Evolutionary conservation across 2,888 invertebrate species (phyloP), one percentile per base, ranked within the genome.

Genomic region (Helobdella robusta): DNA sequence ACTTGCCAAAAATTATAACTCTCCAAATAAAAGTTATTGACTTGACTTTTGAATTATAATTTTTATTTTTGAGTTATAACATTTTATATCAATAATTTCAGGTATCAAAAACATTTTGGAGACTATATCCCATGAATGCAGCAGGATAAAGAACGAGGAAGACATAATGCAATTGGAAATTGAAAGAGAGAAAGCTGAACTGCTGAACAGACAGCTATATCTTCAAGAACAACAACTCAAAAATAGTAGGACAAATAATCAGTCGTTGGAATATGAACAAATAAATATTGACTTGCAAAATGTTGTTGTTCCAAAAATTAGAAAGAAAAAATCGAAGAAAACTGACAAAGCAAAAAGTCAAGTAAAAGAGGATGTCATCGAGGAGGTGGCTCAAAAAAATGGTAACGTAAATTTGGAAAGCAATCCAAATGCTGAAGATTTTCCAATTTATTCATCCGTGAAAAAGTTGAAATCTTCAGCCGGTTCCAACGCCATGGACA

Each of bases 1-100:
- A 18, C 34, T 70, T 46, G 69, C 69, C 8, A 44, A 35, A n/a
- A 35, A 63, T 46, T 72, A 72, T 67, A 68, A 72, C 60, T 52
- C 62, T 35, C 64, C 68, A 34, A 66, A 70, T 8, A 64, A 68
- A 65, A 68, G 69, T 68, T n/a, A 52, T 62, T 23, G 52, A 2
- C 2, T 23, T 4, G 1, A 2, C 20, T 4, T 50, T 50, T 50
- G 18, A 8, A 8, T 50, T 6, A n/a, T 20, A 50, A 32, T 59
- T 32, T n/a, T 32, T 44, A 40, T 64, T 6, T 2, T n/a, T 1
- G 5, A 4, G 35, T n/a, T 50, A 48, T 18, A 59, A 20, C 23
- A 59, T 11, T 59, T 36, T 59, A n/a, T 5, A 20, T 20, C 5
- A 61, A 20, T 4, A 35, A 40, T 15, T 44, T 5, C 20, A 35